Conservation (phyloP, 2,113 vertebrate species). For the Eulemur rufifrons region DNA sequence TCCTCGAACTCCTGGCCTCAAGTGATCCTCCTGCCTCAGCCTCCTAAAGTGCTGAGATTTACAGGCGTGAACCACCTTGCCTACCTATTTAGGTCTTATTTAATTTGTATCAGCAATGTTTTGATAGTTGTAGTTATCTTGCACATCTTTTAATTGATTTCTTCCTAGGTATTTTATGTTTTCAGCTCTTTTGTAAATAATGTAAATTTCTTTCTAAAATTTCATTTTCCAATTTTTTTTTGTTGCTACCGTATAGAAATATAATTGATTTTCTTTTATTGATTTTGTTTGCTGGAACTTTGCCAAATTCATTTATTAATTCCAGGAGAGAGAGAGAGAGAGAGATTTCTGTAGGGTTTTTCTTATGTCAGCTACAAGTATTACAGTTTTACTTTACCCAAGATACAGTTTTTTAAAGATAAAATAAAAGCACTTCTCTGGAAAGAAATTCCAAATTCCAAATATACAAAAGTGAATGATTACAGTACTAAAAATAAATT, state of each 20-base stretch:
- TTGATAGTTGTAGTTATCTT: neutral
- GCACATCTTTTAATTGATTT: neutral
- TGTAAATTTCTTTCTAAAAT: neutral
- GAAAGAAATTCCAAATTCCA: neutral
- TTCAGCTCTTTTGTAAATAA: neutral
- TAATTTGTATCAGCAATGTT: neutral
- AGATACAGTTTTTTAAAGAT: neutral
- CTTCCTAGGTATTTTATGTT: neutral
- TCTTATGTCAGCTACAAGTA: neutral
- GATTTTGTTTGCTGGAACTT: neutral
- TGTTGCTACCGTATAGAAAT: neutral
- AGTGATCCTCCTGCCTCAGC: neutral
- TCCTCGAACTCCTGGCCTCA: neutral
- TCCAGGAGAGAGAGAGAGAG: neutral
- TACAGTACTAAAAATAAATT: neutral
- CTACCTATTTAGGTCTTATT: neutral
- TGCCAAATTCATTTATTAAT: neutral
- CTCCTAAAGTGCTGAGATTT: neutral
- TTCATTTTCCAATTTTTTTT: neutral
- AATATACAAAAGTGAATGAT: neutral
- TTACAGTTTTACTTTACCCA: neutral
- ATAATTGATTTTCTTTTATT: neutral
- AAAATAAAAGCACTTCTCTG: neutral
- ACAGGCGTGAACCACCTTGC: neutral
- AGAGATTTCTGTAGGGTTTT: neutral